Percentiles rank a stretch among this genome's conserved stretches.
Conservation (phyloP, 2,888 invertebrate species). For the Leptopterna dolabrata region DNA sequence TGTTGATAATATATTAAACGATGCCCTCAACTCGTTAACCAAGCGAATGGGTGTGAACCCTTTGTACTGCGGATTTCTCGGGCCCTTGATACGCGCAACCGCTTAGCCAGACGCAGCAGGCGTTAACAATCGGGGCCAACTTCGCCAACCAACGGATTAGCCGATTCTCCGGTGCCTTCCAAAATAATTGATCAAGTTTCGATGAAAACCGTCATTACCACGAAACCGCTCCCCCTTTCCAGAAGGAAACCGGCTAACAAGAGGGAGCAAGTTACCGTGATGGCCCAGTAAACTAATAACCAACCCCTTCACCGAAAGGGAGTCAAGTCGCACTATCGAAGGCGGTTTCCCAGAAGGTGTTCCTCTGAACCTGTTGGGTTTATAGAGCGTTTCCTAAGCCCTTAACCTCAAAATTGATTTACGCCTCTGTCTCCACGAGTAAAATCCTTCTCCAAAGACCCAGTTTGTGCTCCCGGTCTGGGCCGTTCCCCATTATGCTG, state of each 20-base stretch:
- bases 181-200: constrained; percentile 45
- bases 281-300: constrained; percentile 36
- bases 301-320: background rate
- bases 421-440: background rate
- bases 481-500: background rate
- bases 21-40: too few relatives aligned
- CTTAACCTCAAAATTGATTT: constrained; percentile 32
- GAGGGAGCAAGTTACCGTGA: constrained; percentile 33
- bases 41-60: background rate
- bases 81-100: background rate
- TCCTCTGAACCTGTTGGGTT: constrained; percentile 14
- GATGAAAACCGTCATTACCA: constrained; percentile 45
- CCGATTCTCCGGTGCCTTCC: background rate
- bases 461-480: background rate
- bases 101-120: background rate
- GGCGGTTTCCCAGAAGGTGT: background rate
- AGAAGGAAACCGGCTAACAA: constrained; percentile 15
- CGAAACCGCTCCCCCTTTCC: background rate
- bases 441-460: background rate
- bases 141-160: background rate
- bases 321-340: background rate
- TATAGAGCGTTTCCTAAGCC: background rate
- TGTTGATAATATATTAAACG: too few relatives aligned
- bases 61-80: background rate
- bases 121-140: background rate